Evolutionary conservation across 2,888 invertebrate genomes (phyloP), one percentile per base, ranked within the genome.

Genomic region (Tiphia femorata): DNA sequence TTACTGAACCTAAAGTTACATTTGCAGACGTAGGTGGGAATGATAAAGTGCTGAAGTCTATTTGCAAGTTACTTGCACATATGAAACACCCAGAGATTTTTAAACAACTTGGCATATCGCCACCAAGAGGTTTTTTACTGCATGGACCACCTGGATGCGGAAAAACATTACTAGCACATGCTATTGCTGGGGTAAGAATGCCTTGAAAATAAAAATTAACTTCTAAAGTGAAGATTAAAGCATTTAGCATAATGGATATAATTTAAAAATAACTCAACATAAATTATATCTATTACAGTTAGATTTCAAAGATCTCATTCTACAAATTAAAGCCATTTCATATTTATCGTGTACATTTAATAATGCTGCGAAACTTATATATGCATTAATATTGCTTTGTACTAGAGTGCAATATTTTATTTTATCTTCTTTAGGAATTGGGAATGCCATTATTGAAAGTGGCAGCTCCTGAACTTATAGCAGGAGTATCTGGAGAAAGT

Each of bases 81-180:
- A 90, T 97, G 82, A 92, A 91, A 74, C 94, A 96, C 76, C 95
- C 97, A 1, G 94, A 96, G 82, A 89, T 97, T n/a, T 97, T 95
- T 82, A 86, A 87, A 55, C 88, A 91, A 67, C 86, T 97, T 61
- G 96, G 96, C 1, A 90, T 96, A 48, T 89, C 92, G 63, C 93
- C 97, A 30, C 95, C 97, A 0, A 87, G 95, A 76, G 98, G 97
- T 20, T 92, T 98, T 73, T 84, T 99, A 44, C 85, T 98, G 41
- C 97, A 98, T 82, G 98, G 98, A 0, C 98, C 98, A 0, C 96
- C 98, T 0, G 98, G 98, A 0, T 96, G 96, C 80, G 98, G 98
- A 0, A 95, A 95, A 84, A 93, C 93, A 2, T 85, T 94, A 50
- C 77, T 95, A 56, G 95, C 94, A 0, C 87, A 92, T 78, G 93